A percentile compares a stretch with the other conserved stretches of the same genome.
Conservation (phyloP, 2,888 invertebrate species). For the Drosophila demipolita region DNA sequence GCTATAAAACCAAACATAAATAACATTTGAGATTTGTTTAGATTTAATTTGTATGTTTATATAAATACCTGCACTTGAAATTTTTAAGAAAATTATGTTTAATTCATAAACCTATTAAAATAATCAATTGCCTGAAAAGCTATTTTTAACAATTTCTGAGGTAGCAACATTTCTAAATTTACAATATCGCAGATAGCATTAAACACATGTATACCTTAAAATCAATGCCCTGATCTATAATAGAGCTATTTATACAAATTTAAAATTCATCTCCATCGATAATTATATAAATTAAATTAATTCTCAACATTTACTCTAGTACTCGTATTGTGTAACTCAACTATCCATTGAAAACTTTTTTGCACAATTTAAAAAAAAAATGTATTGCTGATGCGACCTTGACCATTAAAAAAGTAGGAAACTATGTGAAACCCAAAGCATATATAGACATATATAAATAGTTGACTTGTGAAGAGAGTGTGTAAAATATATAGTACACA, state of each 20-base stretch:
- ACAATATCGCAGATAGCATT: slow-evolving; percentile 10
- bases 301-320: background rate
- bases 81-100: background rate
- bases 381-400: slow-evolving; percentile 35
- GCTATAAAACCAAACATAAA: background rate
- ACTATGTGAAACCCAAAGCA: background rate
- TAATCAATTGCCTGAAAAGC: background rate
- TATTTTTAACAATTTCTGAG: background rate
- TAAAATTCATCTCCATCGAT: slow-evolving; percentile 4
- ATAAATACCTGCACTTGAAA: background rate
- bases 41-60: background rate
- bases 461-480: slow-evolving; percentile 1
- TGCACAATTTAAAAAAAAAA: slow-evolving; percentile 4
- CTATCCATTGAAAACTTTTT: background rate
- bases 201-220: background rate
- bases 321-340: background rate
- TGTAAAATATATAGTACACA: slow-evolving; percentile 14
- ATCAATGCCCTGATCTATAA: slow-evolving; percentile 10
- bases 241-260: slow-evolving; percentile 18
- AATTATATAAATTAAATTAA: background rate
- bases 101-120: background rate
- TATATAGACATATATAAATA: background rate
- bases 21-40: background rate
- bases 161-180: slow-evolving; percentile 16
- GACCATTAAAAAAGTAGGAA: slow-evolving; percentile 27